Base-by-base conservation (phyloP, 2,888 invertebrate genomes). In the Microplitis deprimator region DNA sequence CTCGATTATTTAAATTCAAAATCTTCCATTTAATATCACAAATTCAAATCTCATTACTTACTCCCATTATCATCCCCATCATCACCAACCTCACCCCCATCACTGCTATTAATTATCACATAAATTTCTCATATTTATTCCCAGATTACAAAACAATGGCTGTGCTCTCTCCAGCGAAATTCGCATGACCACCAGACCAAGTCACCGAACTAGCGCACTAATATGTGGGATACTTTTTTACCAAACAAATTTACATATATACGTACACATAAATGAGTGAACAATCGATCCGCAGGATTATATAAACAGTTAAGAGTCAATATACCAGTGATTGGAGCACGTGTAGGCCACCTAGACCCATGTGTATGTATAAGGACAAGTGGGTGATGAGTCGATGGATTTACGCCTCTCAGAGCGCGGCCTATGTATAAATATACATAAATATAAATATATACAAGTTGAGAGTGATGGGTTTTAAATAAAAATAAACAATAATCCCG, bases 401-500 rank as follows among this genome's bases (percentile, higher is more conserved):
- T 10, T 50, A 50, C 13, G 10, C 13, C 50, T 50, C 29, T 29
- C 29, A 29, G 29, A 29, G 29, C 29, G 29, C 29, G 29, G 29
- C 29, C 29, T 29, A 29, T 29, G 29, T 29, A 29, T 29, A 29
- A 29, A 29, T 29, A 29, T 29, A 20, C 20, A 29, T 29, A 29
- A 4, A 29, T 29, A 29, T 29, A 29, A 29, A 29, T 29, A 29
- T 29, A 29, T 29, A 29, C 29, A 29, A 29, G 29, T 29, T 29
- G 16, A 68, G 40, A 68, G 68, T 68, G 68, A 40, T 68, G 16
- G 39, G 38, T 68, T 68, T 40, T 16, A 40, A 16, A 40, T 38
- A n/a, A 68, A 39, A 16, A 40, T 29, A 5, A 68, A 40, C 38
- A 68, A 8, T 39, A 39, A 40, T 38, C 5, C 59, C 7, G 69